A percentile compares a stretch with the other conserved stretches of the same genome.
These are phyloP conservation scores for Lamprotornis superbus DNA, from an alignment of 2,113 vertebrate species.

Conservation along the genomic window DNA sequence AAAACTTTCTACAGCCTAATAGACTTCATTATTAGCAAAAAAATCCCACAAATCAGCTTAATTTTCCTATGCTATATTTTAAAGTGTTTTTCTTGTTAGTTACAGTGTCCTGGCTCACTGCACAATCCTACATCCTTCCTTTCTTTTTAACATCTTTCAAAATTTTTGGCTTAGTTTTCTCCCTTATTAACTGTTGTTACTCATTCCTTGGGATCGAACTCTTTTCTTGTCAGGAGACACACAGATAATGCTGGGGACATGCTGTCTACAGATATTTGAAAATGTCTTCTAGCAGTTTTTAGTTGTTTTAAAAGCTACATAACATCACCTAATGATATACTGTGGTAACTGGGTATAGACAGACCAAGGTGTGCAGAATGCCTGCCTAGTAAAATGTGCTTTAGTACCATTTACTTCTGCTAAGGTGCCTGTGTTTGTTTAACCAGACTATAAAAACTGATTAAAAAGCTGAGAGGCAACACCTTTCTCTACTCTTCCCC, in stretches of 20 bases:
- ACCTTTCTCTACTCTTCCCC: neutral
- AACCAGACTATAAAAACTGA: neutral
- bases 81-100: conserved; percentile 21
- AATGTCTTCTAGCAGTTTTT: neutral
- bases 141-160: neutral
- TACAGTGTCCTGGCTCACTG: neutral
- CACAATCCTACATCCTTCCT: conserved; percentile 10
- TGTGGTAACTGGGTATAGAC: neutral
- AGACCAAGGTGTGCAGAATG: neutral
- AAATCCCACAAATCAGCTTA: conserved; percentile 1
- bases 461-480: neutral
- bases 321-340: neutral
- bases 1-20: conserved; percentile 14
- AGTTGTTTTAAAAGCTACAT: neutral
- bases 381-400: neutral
- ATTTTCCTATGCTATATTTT: conserved; percentile 42
- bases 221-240: neutral
- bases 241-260: neutral
- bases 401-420: neutral
- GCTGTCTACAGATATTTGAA: neutral
- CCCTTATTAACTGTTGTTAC: neutral
- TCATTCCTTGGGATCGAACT: neutral
- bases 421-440: neutral
- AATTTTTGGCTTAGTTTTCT: neutral
- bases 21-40: conserved; percentile 27